A percentile compares a stretch with the other conserved stretches of the same genome.
phyloP scores from a whole-genome alignment of 2,888 invertebrate genomes.

The Operophtera brumata region DNA sequence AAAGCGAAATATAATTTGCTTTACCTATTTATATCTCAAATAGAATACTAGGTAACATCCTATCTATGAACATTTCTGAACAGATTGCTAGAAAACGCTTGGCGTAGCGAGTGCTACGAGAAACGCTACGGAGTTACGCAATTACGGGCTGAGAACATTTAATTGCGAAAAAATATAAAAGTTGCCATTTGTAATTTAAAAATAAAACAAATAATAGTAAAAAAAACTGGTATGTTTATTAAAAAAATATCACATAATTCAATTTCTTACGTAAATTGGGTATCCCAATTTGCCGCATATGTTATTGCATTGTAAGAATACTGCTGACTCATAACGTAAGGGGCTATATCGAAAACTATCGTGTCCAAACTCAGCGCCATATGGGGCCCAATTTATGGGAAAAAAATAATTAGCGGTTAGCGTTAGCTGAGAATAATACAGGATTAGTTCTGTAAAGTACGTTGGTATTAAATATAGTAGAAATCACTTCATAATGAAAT shows the following conservation, averaged over 20 bases:
- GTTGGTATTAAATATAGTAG: no score
- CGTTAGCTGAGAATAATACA: no score
- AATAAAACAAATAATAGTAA: no score
- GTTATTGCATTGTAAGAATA: slow-evolving; percentile 38
- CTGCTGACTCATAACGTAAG: slow-evolving; percentile 60
- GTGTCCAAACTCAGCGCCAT: slow-evolving; percentile 50
- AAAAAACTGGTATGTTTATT: no score
- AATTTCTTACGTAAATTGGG: slow-evolving; percentile 3
- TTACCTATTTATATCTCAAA: slow-evolving; percentile 17
- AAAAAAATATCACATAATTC: no score
- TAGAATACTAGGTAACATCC: neutral
- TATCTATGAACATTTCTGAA: neutral
- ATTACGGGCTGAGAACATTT: neutral
- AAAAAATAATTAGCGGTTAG: slow-evolving; percentile 14
- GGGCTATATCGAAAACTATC: slow-evolving; percentile 60
- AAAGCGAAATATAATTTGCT: slow-evolving; percentile 33
- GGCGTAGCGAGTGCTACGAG: slow-evolving; percentile 22
- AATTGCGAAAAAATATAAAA: neutral
- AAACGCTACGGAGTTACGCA: slow-evolving; percentile 12
- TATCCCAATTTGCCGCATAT: slow-evolving; percentile 12
- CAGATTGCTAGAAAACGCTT: neutral
- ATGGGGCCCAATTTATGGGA: slow-evolving; percentile 45
- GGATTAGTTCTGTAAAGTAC: no score
- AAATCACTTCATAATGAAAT: no score
- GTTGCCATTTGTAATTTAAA: no score